phyloP scores from a whole-genome alignment of 2,113 vertebrate genomes.

The Sturnira hondurensis region DNA sequence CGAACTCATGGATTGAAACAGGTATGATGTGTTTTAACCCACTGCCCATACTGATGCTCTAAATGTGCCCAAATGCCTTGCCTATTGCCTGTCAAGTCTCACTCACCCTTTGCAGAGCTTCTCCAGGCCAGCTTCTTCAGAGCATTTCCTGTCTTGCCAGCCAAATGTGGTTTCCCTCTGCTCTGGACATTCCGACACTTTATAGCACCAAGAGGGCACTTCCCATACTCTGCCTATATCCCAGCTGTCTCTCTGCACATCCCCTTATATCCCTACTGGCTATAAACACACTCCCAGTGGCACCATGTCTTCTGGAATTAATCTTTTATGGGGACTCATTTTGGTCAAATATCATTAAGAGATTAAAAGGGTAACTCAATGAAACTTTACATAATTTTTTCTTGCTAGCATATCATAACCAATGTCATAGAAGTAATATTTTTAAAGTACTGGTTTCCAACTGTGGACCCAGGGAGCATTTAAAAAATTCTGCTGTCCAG shows the following conservation, averaged over 20 bases:
- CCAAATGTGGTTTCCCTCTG: neutral
- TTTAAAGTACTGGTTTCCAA: neutral
- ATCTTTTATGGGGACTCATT: neutral
- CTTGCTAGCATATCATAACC: neutral
- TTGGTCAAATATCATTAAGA: neutral
- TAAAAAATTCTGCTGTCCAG: neutral
- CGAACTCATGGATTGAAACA: neutral
- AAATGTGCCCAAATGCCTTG: neutral
- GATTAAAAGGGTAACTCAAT: neutral
- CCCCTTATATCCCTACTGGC: accelerated
- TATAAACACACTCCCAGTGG: neutral
- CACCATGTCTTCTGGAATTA: neutral
- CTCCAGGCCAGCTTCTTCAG: neutral
- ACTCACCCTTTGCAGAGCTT: neutral
- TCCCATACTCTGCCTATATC: neutral
- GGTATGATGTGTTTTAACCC: neutral
- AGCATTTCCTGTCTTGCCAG: neutral
- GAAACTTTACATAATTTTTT: neutral
- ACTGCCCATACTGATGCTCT: neutral
- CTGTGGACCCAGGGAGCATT: neutral
- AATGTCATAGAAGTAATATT: neutral
- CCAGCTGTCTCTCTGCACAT: neutral
- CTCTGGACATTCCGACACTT: neutral
- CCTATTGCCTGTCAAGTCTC: neutral
- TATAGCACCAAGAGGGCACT: neutral